Base-by-base conservation (phyloP, 2,888 invertebrate species). In the Hetaerina titia region DNA sequence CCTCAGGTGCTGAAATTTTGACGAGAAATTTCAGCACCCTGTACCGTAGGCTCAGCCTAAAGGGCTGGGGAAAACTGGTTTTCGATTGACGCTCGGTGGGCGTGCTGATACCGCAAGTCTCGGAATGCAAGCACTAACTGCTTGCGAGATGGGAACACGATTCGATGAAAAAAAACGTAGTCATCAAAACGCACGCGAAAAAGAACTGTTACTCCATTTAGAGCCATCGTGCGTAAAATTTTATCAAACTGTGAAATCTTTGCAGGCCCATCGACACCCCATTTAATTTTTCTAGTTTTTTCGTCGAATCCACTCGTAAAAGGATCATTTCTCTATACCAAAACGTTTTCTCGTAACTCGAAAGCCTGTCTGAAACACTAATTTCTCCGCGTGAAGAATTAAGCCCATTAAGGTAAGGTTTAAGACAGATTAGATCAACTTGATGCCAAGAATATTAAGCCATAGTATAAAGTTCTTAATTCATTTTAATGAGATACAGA, bases 151-250 rank as follows among this genome's bases (percentile, higher is more conserved):
- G 45, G 45, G 81, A 15, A 31, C 81, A 15, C 31, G 11, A 13
- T 2, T 11, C 25, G 22, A 31, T 31, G 31, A 15, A 25, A 81
- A 31, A 81, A 81, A 9, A 31, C 22, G 31, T 7, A 81, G 81
- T 13, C 13, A 81, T 81, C 81, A 13, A 11, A 31, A 81, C 31
- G 81, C 9, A 81, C 25, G 81, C 31, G 81, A 81, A 81, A 81
- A 81, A 81, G 25, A 81, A 81, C 69, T n/a, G 81, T 31, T 81
- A 31, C 31, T 81, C 31, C 81, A n/a, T 69, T 69, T n/a, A 69
- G 22, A 69, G 31, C 15, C 81, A 4, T 81, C 4, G 25, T 31
- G 31, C 81, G 81, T 31, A 81, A 81, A 31, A 9, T 17, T 8
- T n/a, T n/a, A 69, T 69, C 69, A n/a, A 0, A n/a, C 8, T 22